These are phyloP conservation scores for Thecophora atra DNA, from an alignment of 2,888 invertebrate species.

Conservation along the genomic window DNA sequence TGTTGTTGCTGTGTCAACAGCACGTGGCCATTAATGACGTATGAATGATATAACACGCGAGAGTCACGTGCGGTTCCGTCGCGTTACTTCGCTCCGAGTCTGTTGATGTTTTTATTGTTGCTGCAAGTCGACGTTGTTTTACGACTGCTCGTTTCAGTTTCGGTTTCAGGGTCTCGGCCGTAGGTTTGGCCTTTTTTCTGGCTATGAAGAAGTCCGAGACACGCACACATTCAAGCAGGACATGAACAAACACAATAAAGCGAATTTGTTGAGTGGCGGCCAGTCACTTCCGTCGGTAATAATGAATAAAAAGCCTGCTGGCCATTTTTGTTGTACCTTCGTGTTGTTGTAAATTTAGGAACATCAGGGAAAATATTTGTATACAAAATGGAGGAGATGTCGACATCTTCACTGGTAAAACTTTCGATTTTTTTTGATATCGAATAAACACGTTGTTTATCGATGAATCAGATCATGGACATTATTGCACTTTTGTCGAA, in stretches of 20 bases:
- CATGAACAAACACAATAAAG: conserved; percentile 39
- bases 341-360: not conserved
- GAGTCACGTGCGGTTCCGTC: conserved; percentile 55
- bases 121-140: not conserved
- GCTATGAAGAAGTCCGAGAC: not conserved
- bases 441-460: not conserved
- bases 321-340: conserved; percentile 24
- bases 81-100: conserved; percentile 42
- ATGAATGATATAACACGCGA: conserved; percentile 68
- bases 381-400: conserved; percentile 10
- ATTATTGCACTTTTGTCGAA: too few relatives aligned
- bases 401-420: not conserved
- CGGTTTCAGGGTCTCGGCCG: not conserved
- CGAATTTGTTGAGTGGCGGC: conserved; percentile 49
- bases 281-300: conserved; percentile 43
- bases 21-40: conserved; percentile 67
- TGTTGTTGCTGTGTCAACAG: conserved; percentile 46
- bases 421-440: not conserved
- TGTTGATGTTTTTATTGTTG: not conserved
- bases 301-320: conserved; percentile 43
- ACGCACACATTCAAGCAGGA: not conserved
- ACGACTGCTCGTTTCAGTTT: conserved; percentile 37
- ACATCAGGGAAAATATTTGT: conserved; percentile 27
- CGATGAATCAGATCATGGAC: not conserved
- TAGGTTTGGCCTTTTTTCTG: not conserved